Percentiles rank a stretch among this genome's conserved stretches.
These are phyloP conservation scores for Drosophila meridionalis DNA, from an alignment of 2,888 invertebrate species.

Conservation along the genomic window DNA sequence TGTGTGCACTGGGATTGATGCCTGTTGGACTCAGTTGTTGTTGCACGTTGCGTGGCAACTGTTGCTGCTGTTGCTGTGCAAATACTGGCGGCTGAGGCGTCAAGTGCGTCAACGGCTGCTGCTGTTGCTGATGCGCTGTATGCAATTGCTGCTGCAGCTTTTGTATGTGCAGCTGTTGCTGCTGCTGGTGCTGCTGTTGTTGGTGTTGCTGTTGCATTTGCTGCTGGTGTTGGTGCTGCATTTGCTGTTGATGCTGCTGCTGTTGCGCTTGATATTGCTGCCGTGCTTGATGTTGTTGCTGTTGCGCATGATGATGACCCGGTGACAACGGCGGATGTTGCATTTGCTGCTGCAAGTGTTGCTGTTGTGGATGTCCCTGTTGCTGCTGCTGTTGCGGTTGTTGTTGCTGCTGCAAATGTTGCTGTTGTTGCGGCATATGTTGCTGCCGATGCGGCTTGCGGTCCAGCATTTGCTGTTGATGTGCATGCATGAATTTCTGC, in stretches of 20 bases:
- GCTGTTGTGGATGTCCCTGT: conserved; percentile 58
- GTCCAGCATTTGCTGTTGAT: conserved; percentile 72
- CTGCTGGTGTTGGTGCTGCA: neutral
- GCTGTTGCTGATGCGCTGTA: conserved; percentile 44
- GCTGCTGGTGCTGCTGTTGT: conserved; percentile 10
- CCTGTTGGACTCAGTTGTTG: conserved; percentile 54
- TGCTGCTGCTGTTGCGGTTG: conserved; percentile 49
- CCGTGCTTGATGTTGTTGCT: conserved; percentile 14
- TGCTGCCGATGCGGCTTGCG: conserved; percentile 61
- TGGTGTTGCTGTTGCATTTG: conserved; percentile 36
- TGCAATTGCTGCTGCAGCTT: conserved; percentile 50
- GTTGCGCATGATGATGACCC: conserved; percentile 24
- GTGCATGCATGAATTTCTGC: conserved; percentile 82
- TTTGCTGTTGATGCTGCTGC: conserved; percentile 33
- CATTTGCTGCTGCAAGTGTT: conserved; percentile 52
- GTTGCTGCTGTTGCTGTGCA: conserved; percentile 28
- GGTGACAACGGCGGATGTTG: conserved; percentile 48
- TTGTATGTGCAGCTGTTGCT: conserved; percentile 43
- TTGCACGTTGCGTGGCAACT: conserved; percentile 55
- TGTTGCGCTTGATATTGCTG: conserved; percentile 44
- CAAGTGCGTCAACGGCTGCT: conserved; percentile 42
- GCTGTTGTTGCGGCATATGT: conserved; percentile 43
- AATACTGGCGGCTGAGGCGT: conserved; percentile 46
- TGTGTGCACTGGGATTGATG: conserved; percentile 21
- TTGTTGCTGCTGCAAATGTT: conserved; percentile 49